Base-by-base conservation (phyloP, 1,140 invertebrate genomes). In the Drosophila sechellia region DNA sequence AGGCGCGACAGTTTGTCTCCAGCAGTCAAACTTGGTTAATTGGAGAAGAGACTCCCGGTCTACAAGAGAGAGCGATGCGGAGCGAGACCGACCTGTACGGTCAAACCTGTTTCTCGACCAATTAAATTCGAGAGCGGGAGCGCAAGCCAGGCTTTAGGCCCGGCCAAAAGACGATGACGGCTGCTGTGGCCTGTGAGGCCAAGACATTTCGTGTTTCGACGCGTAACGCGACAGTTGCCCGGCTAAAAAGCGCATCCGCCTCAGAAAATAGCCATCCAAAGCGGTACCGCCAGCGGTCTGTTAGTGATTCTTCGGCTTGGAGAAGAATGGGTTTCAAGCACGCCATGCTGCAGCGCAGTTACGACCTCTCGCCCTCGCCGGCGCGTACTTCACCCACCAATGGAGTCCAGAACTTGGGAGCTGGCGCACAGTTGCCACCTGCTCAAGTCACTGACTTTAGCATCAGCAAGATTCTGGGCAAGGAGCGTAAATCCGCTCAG, bases 281-380 rank as follows among this genome's bases (percentile, higher is more conserved):
- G 39, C 57, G 20, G 46, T 35, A 17, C 10, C 46, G 13, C 42
- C 46, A 45, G 68, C 54, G 43, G 73, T 77, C 68, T 68, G 79
- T 76, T 75, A 76, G 56, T 83, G 64, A 55, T 31, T 39, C 60
- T 50, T 37, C 48, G 42, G 17, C 17, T 20, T 45, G 61, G 20
- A 65, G 37, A 61, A 72, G 46, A 49, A 92, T 92, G 90, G 91
- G 91, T 50, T 92, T 92, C 42, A 92, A 92, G 75, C 91, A 92
- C 52, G 79, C 81, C 54, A 77, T 92, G 63, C 59, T 92, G 60
- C 91, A 92, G 64, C 89, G 91, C 52, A 80, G 69, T 53, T 84
- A 90, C 40, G 90, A 92, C 17, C 49, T 86, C 50, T 78, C 68
- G 34, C 77, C 83, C 25, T 77, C 81, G 37, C 78, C 87, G 49